phyloP scores from a whole-genome alignment of 2,113 vertebrate species.

The Pundamilia nyererei region DNA sequence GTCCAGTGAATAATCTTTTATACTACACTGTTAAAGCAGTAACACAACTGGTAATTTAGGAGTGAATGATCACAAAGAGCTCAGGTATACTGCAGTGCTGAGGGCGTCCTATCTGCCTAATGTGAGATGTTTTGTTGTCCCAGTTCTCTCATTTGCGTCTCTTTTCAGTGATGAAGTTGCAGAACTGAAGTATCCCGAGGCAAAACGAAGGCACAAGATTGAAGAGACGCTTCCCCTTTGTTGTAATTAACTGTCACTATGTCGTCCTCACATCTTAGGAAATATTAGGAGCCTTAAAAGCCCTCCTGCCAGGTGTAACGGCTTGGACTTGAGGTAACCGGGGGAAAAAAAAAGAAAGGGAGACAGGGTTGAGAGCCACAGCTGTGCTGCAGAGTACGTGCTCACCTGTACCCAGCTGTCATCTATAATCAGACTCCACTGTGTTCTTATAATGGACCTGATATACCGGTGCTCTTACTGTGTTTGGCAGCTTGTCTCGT shows the following conservation, averaged over 20 bases:
- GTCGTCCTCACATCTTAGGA: not conserved
- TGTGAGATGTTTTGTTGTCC: constrained; percentile 33
- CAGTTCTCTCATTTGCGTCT: constrained; percentile 45
- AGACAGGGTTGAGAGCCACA: constrained; percentile 2
- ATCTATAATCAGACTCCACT: constrained; percentile 27
- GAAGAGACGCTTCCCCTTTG: constrained; percentile 29
- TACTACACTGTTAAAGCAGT: not conserved
- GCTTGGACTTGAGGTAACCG: not conserved
- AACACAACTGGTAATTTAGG: not conserved
- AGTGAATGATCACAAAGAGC: constrained; percentile 7
- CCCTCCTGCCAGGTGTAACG: not conserved
- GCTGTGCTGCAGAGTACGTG: constrained; percentile 20
- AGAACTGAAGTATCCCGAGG: constrained; percentile 3
- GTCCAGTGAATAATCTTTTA: not conserved
- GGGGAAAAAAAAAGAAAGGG: not conserved
- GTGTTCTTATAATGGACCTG: constrained; percentile 25
- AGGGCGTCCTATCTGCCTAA: constrained; percentile 27
- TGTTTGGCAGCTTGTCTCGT: constrained; percentile 41
- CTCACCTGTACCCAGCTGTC: constrained; percentile 41
- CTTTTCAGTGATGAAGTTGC: constrained; percentile 26
- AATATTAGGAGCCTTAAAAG: not conserved
- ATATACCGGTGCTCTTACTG: not conserved
- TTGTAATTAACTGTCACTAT: constrained; percentile 54
- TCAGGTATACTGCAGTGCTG: constrained; percentile 7
- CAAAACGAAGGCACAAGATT: constrained; percentile 26